Conservation (phyloP, 2,113 vertebrate genomes). For the Syngnathus typhle region DNA sequence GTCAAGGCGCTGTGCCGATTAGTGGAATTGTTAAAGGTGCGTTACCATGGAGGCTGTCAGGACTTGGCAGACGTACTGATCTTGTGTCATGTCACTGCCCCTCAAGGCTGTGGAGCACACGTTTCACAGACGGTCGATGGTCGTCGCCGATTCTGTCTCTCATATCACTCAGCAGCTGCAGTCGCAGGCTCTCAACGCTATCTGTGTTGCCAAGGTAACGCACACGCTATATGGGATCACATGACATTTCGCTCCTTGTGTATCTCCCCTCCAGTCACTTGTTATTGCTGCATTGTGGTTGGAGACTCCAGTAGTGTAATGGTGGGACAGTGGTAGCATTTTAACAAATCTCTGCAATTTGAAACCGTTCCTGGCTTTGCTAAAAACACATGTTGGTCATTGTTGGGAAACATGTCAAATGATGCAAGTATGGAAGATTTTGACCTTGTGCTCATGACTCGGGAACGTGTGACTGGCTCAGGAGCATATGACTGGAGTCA, state of each 20-base stretch:
- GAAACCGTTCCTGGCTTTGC: no score
- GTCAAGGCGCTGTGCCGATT: slow-evolving; percentile 94
- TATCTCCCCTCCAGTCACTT: background rate
- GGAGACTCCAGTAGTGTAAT: no score
- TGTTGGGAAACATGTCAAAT: no score
- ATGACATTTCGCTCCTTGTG: background rate
- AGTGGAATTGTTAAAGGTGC: slow-evolving; percentile 90
- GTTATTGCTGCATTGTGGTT: background rate
- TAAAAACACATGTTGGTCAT: no score
- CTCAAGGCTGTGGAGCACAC: slow-evolving; percentile 89
- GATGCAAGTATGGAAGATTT: no score
- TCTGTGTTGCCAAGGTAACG: slow-evolving; percentile 85
- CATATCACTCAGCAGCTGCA: slow-evolving; percentile 93
- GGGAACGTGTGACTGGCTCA: no score
- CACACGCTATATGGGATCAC: background rate
- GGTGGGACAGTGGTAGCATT: no score
- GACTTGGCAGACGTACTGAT: background rate
- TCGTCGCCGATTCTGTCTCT: slow-evolving; percentile 91
- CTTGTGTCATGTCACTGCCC: background rate
- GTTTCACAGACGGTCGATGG: slow-evolving; percentile 88
- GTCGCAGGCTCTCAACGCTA: slow-evolving; percentile 86
- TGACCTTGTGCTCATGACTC: no score
- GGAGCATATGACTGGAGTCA: no score
- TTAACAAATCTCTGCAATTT: no score
- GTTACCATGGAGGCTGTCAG: background rate